phyloP scores from a whole-genome alignment of 2,888 invertebrate species.

The Cryptus armator region DNA sequence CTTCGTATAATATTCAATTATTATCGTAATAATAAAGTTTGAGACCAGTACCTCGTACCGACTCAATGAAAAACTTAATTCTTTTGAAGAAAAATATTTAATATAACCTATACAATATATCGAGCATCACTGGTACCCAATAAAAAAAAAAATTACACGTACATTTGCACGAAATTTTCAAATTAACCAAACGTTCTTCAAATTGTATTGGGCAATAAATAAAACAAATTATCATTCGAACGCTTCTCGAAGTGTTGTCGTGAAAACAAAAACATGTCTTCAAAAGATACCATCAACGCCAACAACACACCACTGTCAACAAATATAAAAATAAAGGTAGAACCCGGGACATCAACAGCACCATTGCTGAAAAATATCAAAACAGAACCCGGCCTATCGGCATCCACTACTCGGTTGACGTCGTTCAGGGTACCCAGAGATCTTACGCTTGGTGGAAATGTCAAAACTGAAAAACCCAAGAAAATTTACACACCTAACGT shows the following conservation, averaged over 20 bases:
- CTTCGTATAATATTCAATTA: background rate
- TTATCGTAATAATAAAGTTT: background rate
- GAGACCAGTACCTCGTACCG: background rate
- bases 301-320: constrained; percentile 39
- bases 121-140: too few relatives aligned
- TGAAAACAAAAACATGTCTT: constrained; percentile 66
- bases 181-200: background rate
- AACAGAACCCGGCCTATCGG: constrained; percentile 76
- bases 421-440: constrained; percentile 83
- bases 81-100: background rate
- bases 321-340: constrained; percentile 74
- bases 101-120: background rate
- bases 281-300: constrained; percentile 66
- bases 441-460: constrained; percentile 82
- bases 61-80: background rate
- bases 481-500: constrained; percentile 82
- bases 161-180: too few relatives aligned
- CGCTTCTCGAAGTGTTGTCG: too few relatives aligned
- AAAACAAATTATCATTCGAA: background rate
- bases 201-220: constrained; percentile 2
- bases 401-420: constrained; percentile 77
- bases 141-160: too few relatives aligned
- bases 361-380: constrained; percentile 75
- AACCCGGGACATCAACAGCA: constrained; percentile 74
- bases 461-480: constrained; percentile 80